Base-by-base conservation (phyloP, 2,888 invertebrate species). In the Horisme vitalbata region DNA sequence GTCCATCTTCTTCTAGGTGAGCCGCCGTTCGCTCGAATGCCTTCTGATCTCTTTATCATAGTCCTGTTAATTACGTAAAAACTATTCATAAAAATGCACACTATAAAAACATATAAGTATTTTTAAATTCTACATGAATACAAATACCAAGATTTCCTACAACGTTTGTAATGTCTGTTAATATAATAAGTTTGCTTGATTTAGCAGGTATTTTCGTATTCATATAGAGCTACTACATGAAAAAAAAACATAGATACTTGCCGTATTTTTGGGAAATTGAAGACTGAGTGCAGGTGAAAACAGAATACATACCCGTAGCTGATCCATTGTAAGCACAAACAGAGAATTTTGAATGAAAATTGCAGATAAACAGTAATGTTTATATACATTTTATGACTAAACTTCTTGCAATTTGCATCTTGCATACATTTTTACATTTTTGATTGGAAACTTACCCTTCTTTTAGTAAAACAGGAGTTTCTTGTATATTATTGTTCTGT, bases 11-110 rank as follows among this genome's bases (percentile, higher is more conserved):
- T 73, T 0, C 88, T 73, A 41, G 87, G 87, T 11, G 85, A 83
- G 0, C 81, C 80, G 59, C 94, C 91, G 57, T 94, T 91, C 31
- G 94, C 94, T 68, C 95, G 95, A 52, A 95, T 91, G 13, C 95
- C 95, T 79, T 97, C 96, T 27, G 97, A 95, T 70, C 96, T 91
- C 89, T 97, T 97, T 65, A 95, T 95, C 95, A 97, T 95, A 68
- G 95, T 92, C 77, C 97, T 97, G 88, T 14, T 44, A 1, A 7
- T 27, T 34, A 26, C 26, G 31, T n/a, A 33, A 21, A 30, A 8
- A 14, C 12, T 15, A 41, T 11, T 11, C n/a, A n/a, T 24, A 26
- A 33, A 23, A 15, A 18, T 18, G 31, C 13, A 18, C 27, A 5
- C 1, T 4, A 35, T 27, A 26, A 39, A 26, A 1, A 15, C 2